These are phyloP conservation scores for Perithous albicinctus DNA, from an alignment of 2,888 invertebrate genomes.

Conservation along the genomic window DNA sequence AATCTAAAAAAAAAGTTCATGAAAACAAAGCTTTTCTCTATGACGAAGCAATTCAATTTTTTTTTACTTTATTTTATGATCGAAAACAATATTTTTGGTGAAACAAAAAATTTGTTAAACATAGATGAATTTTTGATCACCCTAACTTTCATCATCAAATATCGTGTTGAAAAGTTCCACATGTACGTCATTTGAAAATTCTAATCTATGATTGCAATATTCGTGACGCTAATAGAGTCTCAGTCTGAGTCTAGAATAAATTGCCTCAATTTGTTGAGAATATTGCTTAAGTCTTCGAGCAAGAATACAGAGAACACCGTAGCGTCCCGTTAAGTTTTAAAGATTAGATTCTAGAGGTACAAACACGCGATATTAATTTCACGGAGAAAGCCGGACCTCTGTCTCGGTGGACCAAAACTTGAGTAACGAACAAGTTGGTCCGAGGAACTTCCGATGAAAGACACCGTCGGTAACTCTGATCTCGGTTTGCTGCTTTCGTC, in stretches of 20 bases:
- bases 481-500: conserved; percentile 19
- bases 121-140: too few relatives aligned
- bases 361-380: conserved; percentile 30
- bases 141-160: not conserved
- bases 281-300: not conserved
- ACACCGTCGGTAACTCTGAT: not conserved
- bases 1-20: too few relatives aligned
- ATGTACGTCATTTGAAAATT: not conserved
- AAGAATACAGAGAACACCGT: not conserved
- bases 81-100: too few relatives aligned
- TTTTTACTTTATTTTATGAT: too few relatives aligned
- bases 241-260: too few relatives aligned
- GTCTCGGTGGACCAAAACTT: conserved; percentile 19
- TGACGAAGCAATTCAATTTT: too few relatives aligned
- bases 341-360: conserved; percentile 3
- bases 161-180: not conserved
- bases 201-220: not conserved
- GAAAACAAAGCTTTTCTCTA: too few relatives aligned
- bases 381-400: conserved; percentile 49
- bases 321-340: not conserved
- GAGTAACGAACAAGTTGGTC: conserved; percentile 27
- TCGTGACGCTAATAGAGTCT: not conserved
- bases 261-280: not conserved
- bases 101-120: too few relatives aligned
- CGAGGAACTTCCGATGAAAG: conserved; percentile 20